Base-by-base conservation (phyloP, 2,888 invertebrate species). In the Hedya salicella region DNA sequence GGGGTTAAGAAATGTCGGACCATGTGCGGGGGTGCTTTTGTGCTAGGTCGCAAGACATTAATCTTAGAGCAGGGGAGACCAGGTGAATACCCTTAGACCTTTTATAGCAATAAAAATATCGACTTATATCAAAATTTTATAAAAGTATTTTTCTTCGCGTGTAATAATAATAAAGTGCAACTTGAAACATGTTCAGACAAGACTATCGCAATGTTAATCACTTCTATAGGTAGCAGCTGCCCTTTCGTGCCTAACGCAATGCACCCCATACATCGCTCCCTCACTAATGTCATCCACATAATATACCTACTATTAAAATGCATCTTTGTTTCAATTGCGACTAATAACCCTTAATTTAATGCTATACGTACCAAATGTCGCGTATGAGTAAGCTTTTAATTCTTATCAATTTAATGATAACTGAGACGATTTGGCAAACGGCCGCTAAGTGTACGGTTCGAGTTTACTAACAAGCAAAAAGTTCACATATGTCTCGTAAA, bases 11-110 rank as follows among this genome's bases (percentile, higher is more conserved):
- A 72, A 72, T 72, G 71, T 68, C 89, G 88, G 82, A 83, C 85
- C 88, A 88, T 90, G 85, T 89, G 90, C 80, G 88, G 81, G 85
- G 88, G 88, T 78, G 71, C 83, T 78, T 83, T 89, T 89, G 88
- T 88, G 78, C 78, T 65, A 62, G 67, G 78, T 79, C 79, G 80
- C 77, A 77, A 89, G 89, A 88, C 89, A 89, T 90, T 89, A 89
- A 88, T 89, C 88, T 89, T 88, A 76, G 74, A 62, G 68, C 71
- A 70, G 71, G 84, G 86, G 87, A 79, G 80, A 77, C 89, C 89
- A 88, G 89, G 89, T 89, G 90, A 87, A 84, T 79, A 82, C 79
- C 82, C 80, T 80, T 77, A 65, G 73, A 73, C 80, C 79, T 75
- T 80, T 83, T 77, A 72, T 76, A 66, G 64, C 16, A 42, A 61